Base-by-base conservation (phyloP, 2,797 vertebrate species). In the Sebastes itinus region DNA sequence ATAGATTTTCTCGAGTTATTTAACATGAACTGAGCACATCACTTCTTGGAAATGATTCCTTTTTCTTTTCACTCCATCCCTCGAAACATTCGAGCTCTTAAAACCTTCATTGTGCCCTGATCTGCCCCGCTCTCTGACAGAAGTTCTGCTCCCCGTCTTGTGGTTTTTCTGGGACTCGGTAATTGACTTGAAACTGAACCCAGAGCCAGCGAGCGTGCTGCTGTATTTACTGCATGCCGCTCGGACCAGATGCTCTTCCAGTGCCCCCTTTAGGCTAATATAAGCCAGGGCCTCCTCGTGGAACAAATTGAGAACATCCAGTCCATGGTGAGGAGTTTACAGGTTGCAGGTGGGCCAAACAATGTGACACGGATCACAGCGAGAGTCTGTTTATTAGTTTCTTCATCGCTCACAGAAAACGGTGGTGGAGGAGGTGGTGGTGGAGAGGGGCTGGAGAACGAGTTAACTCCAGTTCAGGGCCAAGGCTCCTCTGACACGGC, bases 331-430 rank as follows among this genome's bases (percentile, higher is more conserved):
- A 82, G 72, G 76, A 80, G 82, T 88, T 90, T 85, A 89, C 87
- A 86, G 87, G 85, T 55, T 87, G 82, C 91, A 92, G 90, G 86
- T 88, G 90, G 78, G 38, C 85, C 81, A 84, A 89, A 89, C 90
- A 92, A 90, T 84, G 84, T 80, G 77, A 88, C 81, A 84, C 2
- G 80, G 90, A 89, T 90, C 89, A 84, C 65, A 52, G 61, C 38
- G 0, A 68, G 38, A 78, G 70, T 49, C 81, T 86, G 81, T 92
- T 92, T 88, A 89, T 88, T 80, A 55, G 84, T 84, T 90, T 82
- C 73, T 81, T 77, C 81, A 81, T 80, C 28, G 49, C 74, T 80
- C 12, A 38, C 64, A 74, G 75, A 58, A 75, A 60, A 60, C 35
- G 35, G 12, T 16, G 61, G 62, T 38, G 75, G 72, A 67, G 58